Conservation (phyloP, 2,888 invertebrate genomes). For the Pseudococcus longispinus region DNA sequence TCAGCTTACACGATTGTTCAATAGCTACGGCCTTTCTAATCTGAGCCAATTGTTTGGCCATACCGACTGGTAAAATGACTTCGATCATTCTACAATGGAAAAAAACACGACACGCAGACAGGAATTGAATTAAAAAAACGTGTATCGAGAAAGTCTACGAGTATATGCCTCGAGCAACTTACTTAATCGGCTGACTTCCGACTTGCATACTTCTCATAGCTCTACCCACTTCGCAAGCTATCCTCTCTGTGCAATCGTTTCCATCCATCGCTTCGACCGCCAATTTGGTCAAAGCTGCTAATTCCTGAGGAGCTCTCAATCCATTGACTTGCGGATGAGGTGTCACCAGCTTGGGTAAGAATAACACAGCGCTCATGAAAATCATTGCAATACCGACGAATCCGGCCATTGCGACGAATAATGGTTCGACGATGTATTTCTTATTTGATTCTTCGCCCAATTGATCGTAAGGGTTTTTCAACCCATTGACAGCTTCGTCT, state of each 20-base stretch:
- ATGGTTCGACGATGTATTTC: constrained; percentile 65
- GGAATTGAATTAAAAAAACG: background rate
- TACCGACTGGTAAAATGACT: constrained; percentile 59
- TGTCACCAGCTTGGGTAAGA: constrained; percentile 64
- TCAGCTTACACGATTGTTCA: constrained; percentile 60
- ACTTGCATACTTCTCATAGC: constrained; percentile 61
- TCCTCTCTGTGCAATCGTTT: constrained; percentile 64
- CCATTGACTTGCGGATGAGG: constrained; percentile 57
- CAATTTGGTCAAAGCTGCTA: constrained; percentile 63
- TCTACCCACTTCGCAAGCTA: constrained; percentile 65
- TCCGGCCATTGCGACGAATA: constrained; percentile 69
- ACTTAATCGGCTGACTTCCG: constrained; percentile 61
- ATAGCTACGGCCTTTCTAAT: constrained; percentile 59
- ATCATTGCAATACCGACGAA: constrained; percentile 68
- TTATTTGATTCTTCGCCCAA: background rate
- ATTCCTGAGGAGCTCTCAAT: constrained; percentile 61
- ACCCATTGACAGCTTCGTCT: constrained; percentile 24
- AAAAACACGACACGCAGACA: background rate
- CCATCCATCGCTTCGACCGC: constrained; percentile 65
- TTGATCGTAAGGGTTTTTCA: background rate
- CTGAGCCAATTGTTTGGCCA: constrained; percentile 60
- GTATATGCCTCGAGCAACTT: constrained; percentile 33
- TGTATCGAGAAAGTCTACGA: constrained; percentile 21
- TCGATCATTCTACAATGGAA: constrained; percentile 60
- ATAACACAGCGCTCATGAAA: constrained; percentile 66